A percentile compares a stretch with the other conserved stretches of the same genome.
phyloP scores from a whole-genome alignment of 2,797 vertebrate species.

The Lagodon rhomboides region DNA sequence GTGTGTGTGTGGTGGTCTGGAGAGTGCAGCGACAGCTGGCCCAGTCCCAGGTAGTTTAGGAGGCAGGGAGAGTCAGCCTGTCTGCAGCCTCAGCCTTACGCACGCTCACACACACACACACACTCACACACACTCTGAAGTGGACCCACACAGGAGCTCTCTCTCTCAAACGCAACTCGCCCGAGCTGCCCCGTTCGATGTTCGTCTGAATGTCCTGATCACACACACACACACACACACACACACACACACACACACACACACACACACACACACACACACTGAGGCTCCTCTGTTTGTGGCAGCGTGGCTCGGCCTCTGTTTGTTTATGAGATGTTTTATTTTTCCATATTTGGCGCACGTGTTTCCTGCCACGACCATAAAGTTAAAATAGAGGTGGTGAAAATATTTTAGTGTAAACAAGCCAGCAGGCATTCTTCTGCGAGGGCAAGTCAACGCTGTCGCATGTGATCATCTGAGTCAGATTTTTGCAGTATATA shows the following conservation, averaged over 20 bases:
- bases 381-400: constrained; percentile 45
- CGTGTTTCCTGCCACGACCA: constrained; percentile 33
- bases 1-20: constrained; percentile 60
- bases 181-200: constrained; percentile 9
- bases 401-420: constrained; percentile 35
- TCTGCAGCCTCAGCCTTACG: constrained; percentile 63
- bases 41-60: constrained; percentile 80
- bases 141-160: constrained; percentile 16
- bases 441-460: background rate
- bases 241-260: constrained; percentile 5
- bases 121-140: background rate
- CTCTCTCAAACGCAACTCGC: constrained; percentile 27
- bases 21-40: constrained; percentile 81
- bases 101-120: constrained; percentile 37
- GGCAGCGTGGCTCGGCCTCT: constrained; percentile 18
- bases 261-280: constrained; percentile 12
- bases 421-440: constrained; percentile 1
- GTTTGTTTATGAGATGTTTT: constrained; percentile 40
- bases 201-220: constrained; percentile 17
- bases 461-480: background rate
- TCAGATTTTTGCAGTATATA: background rate
- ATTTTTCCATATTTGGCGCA: constrained; percentile 42
- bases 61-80: constrained; percentile 69
- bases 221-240: constrained; percentile 1
- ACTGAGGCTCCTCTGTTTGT: constrained; percentile 20